phyloP scores from a whole-genome alignment of 2,797 vertebrate species.

The Phataginus tricuspis region DNA sequence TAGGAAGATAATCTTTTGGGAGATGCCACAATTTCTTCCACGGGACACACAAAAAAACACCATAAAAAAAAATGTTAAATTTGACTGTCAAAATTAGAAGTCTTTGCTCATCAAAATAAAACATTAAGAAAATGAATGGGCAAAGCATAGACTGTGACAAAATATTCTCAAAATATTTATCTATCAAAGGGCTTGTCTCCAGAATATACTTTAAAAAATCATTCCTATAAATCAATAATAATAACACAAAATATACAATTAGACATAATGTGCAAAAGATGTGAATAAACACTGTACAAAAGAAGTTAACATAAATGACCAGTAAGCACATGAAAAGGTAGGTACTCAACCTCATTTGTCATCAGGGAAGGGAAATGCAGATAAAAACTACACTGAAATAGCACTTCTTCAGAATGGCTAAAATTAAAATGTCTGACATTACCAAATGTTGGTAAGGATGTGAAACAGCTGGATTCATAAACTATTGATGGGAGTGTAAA shows the following conservation, averaged over 20 bases:
- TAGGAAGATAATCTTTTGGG: neutral
- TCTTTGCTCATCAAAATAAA: neutral
- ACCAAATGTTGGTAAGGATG: neutral
- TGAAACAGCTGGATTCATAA: conserved; percentile 3
- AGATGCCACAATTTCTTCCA: neutral
- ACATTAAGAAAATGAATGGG: neutral
- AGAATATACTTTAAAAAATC: conserved; percentile 22
- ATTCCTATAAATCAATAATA: neutral
- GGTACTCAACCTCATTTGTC: neutral
- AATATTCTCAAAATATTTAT: neutral
- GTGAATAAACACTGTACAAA: neutral
- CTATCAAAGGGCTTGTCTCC: neutral
- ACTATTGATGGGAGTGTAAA: neutral
- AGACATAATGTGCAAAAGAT: conserved; percentile 4
- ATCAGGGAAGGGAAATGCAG: neutral
- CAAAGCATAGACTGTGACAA: neutral
- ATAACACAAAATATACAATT: neutral
- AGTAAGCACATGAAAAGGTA: neutral
- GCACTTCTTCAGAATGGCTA: neutral
- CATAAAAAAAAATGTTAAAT: neutral
- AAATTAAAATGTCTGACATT: neutral
- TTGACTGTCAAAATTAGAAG: neutral
- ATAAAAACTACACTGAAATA: neutral
- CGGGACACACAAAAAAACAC: neutral
- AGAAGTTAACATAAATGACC: neutral